Base-by-base conservation (phyloP, 2,888 invertebrate genomes). In the Acanthoscelides obtectus region DNA sequence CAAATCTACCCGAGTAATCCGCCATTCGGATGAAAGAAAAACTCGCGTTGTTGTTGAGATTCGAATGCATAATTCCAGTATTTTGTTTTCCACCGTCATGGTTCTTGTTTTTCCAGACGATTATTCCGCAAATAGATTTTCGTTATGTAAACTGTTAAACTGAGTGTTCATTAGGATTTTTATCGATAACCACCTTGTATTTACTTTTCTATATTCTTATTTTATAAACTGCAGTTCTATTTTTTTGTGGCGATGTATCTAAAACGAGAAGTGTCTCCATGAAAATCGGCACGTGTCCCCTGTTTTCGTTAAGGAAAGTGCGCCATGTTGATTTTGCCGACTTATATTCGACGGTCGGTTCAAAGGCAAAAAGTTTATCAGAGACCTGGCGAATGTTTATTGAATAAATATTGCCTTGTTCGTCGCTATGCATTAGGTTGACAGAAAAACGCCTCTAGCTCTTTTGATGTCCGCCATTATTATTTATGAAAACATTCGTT, bases 341-440 rank as follows among this genome's bases (percentile, higher is more conserved):
- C 6, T 45, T 45, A 45, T 3, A 45, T 45, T 12, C 1, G 45
- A 45, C 5, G 45, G 22, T 22, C 5, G 45, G 22, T 22, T 67
- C 67, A 67, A 67, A 67, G 67, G 67, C 67, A n/a, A 25, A 67
- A 22, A 20, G 22, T 20, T 67, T 67, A 67, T 22, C 20, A n/a
- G 22, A 67, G 25, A 19, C 0, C 22, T 22, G 22, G 22, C 12
- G 25, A 22, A 67, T 20, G 67, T 67, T 67, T 67, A 67, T 22
- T 67, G 20, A 67, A 25, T 67, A 67, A 67, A 67, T 20, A 67
- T 67, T 22, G 67, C 67, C 67, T 67, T 20, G 67, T 67, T 67
- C 17, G 67, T 67, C 67, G 21, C 67, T n/a, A 20, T n/a, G 67
- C 21, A 20, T 2, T 2, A 25, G 67, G 67, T 22, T 67, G 67